Evolutionary conservation across 2,113 vertebrate species (phyloP), one percentile per base, ranked within the genome.

Genomic region (Scolopax mira): DNA sequence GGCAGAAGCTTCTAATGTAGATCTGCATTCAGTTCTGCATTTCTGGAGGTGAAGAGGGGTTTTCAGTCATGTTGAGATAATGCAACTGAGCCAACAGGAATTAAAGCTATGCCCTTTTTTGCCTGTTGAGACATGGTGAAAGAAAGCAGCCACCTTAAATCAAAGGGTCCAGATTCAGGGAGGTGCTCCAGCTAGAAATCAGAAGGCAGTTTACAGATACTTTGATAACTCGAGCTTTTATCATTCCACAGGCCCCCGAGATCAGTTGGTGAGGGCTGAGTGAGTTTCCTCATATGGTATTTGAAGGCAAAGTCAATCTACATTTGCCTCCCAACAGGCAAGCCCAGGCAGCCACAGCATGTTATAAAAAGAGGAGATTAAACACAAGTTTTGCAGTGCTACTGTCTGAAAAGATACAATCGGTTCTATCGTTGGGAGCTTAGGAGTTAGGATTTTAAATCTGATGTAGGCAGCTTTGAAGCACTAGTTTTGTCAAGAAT

Each of bases 321-420:
- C 89, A 90, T 95, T 96, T 93, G 86, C 74, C 93, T 96, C 92
- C 90, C 85, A 92, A 75, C 61, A 91, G 95, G 89, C 96, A 97
- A 93, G 97, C 79, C 91, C 69, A 77, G 94, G 79, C 97, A 97
- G 71, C 89, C 93, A 85, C 15, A 49, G 67, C 1, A 0, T 84
- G 79, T 90, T 96, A 82, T 57, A 95, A 77, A 94, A 95, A 82
- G 66, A 96, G 60, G 51, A 97, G 95, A 90, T 95, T 94, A 95
- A 89, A 94, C 3, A 1, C 74, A 88, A 88, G 75, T 94, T 87
- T 92, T 93, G 86, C 80, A 89, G 89, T 39, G 75, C 82, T 94
- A 91, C 78, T 90, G n/a, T 85, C 87, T 94, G 94, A 83, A 94
- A 83, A 96, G 95, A 95, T 80, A 88, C 33, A 48, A 96, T 96